Percentiles rank a stretch among this genome's conserved stretches.
phyloP scores from a whole-genome alignment of 30 jellyfish, hydroid and myxozoan species.

The Hydractinia echinata region DNA sequence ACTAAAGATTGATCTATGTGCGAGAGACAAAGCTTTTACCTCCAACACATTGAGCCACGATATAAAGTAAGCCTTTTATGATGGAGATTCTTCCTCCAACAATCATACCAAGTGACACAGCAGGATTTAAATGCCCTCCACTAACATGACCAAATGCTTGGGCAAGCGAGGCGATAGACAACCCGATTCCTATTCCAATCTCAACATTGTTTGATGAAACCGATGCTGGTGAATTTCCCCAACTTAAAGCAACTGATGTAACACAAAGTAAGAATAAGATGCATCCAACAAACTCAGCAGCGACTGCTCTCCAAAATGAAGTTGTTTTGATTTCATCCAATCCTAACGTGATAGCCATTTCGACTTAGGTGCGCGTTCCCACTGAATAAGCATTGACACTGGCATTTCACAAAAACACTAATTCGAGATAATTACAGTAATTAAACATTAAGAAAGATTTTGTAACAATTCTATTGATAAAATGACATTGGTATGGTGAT shows the following conservation, averaged over 20 bases:
- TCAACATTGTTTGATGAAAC: conserved; percentile 52
- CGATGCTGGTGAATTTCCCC: conserved; percentile 48
- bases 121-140: conserved; percentile 97
- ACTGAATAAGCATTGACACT: no score
- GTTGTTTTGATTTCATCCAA: conserved; percentile 44
- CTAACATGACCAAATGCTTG: conserved; percentile 84
- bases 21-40: conserved; percentile 33
- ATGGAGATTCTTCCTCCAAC: conserved; percentile 53
- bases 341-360: conserved; percentile 21
- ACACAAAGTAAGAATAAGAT: conserved; percentile 38
- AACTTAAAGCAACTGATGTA: conserved; percentile 52
- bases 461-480: no score
- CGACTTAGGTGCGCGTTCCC: background rate
- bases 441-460: no score
- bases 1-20: no score
- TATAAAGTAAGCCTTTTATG: conserved; percentile 64
- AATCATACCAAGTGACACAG: conserved; percentile 77
- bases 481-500: no score
- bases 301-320: conserved; percentile 80
- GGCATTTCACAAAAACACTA: no score
- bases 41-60: conserved; percentile 71
- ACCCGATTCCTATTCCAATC: conserved; percentile 72
- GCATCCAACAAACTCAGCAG: conserved; percentile 69
- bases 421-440: no score
- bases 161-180: conserved; percentile 86